Conservation (phyloP, 2,888 invertebrate species). For the Hirtodrosophila confusa region DNA sequence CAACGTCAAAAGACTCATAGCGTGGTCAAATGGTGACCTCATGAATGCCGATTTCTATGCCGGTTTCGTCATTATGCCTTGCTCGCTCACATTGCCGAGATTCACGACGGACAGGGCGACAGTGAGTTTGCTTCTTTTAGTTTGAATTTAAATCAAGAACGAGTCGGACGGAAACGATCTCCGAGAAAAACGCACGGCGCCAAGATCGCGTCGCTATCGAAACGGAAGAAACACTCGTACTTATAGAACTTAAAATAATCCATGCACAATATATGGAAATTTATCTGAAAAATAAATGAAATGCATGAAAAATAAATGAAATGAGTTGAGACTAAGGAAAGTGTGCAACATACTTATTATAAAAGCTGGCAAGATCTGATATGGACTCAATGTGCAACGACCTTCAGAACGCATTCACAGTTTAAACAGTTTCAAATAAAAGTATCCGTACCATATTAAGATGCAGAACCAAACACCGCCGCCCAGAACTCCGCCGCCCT, state of each 20-base stretch:
- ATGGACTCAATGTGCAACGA: not conserved
- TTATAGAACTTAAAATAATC: constrained; percentile 26
- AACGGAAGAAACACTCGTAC: constrained; percentile 26
- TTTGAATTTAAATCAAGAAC: constrained; percentile 75
- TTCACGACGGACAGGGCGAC: constrained; percentile 44
- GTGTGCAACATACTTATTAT: not conserved
- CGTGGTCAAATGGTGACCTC: constrained; percentile 40
- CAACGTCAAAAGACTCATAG: constrained; percentile 10
- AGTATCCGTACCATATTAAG: not conserved
- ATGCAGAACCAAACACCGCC: constrained; percentile 39
- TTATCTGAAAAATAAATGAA: not conserved
- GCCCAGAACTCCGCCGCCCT: constrained; percentile 63
- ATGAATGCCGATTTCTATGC: constrained; percentile 34
- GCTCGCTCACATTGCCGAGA: constrained; percentile 19
- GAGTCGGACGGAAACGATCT: constrained; percentile 70
- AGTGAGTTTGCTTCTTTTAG: constrained; percentile 61
- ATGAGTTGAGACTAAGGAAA: not conserved
- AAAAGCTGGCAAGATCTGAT: constrained; percentile 8
- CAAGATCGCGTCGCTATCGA: constrained; percentile 32
- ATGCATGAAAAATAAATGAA: too few relatives aligned
- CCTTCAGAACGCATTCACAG: too few relatives aligned
- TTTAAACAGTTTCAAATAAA: not conserved
- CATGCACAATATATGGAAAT: constrained; percentile 15
- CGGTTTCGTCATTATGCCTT: constrained; percentile 47
- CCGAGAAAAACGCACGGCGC: constrained; percentile 15